Conservation (phyloP, 2,888 invertebrate genomes). For the Malacosoma neustria region DNA sequence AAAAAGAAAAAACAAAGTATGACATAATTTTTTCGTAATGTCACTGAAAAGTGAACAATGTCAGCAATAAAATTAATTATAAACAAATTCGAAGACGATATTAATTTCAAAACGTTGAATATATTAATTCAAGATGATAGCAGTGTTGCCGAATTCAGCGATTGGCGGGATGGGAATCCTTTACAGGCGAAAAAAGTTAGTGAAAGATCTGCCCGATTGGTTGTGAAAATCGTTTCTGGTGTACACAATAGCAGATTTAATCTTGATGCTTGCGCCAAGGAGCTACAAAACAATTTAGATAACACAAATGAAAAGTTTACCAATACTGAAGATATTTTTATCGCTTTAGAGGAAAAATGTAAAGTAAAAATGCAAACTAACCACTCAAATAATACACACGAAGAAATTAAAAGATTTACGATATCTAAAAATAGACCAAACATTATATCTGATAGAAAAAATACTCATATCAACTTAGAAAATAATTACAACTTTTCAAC, state of each 20-base stretch:
- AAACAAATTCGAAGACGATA: conserved; percentile 53
- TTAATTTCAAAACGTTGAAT: conserved; percentile 45
- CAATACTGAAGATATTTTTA: no score
- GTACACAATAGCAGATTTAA: conserved; percentile 39
- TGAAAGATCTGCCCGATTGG: conserved; percentile 44
- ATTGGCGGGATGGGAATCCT: conserved; percentile 46
- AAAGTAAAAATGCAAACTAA: not conserved
- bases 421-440: not conserved
- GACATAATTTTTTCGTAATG: no score
- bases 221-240: conserved; percentile 52
- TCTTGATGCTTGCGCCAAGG: conserved; percentile 47
- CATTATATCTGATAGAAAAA: not conserved
- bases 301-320: no score
- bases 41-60: conserved; percentile 44
- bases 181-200: conserved; percentile 33
- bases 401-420: not conserved
- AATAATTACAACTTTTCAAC: conserved; percentile 9
- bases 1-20: no score
- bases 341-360: not conserved
- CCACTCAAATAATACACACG: not conserved
- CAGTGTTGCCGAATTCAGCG: conserved; percentile 33
- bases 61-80: conserved; percentile 57
- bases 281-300: conserved; percentile 4
- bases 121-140: conserved; percentile 39
- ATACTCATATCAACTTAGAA: not conserved